Conservation (phyloP, 2,113 vertebrate species). For the Burhinus bistriatus region DNA sequence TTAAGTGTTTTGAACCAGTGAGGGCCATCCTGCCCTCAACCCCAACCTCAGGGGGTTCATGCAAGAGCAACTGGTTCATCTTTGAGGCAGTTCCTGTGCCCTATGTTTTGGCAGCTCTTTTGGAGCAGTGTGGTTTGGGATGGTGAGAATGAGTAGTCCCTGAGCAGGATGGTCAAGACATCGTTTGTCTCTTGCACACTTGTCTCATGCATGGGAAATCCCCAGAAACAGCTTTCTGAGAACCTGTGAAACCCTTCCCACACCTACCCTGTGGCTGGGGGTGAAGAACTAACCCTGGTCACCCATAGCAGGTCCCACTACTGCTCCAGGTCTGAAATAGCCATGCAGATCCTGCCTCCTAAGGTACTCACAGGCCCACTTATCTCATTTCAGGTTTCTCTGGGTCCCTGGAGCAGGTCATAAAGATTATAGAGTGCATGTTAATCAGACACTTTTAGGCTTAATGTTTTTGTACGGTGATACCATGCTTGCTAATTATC, state of each 20-base stretch:
- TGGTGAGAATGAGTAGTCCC: not conserved
- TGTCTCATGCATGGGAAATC: not conserved
- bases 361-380: not conserved
- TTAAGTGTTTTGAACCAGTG: not conserved
- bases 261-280: not conserved
- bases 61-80: not conserved
- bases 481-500: not conserved
- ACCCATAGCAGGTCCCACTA: not conserved
- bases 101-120: not conserved
- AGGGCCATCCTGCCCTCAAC: not conserved
- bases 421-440: not conserved
- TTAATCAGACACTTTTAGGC: not conserved
- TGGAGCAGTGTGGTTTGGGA: not conserved
- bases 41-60: not conserved
- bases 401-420: not conserved
- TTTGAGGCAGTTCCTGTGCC: not conserved
- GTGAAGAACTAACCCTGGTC: not conserved
- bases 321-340: not conserved
- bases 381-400: not conserved
- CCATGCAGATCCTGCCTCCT: not conserved
- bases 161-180: not conserved
- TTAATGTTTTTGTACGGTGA: not conserved
- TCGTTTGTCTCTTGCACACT: not conserved
- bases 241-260: not conserved
- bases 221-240: not conserved